Evolutionary conservation across 2,113 vertebrate genomes (phyloP).

Genomic region (Apistogramma diplotaenia): DNA sequence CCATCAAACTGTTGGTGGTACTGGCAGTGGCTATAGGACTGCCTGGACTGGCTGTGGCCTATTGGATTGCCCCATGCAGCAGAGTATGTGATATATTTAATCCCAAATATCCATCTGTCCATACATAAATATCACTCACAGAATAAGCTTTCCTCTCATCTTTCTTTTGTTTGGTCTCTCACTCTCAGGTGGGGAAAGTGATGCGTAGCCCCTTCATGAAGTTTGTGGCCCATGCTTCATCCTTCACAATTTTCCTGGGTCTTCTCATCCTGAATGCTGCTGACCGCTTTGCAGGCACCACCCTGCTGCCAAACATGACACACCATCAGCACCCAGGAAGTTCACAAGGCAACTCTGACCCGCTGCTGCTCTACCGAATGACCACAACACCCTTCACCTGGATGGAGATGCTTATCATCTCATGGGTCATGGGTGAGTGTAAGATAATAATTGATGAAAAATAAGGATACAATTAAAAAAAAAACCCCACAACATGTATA

Average conservation of each 20-base stretch:
- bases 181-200: constrained; percentile 89
- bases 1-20: constrained; percentile 91
- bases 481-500: background rate
- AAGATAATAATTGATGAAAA: background rate
- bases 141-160: background rate
- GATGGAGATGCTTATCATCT: constrained; percentile 98
- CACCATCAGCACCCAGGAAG: constrained; percentile 74
- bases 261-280: constrained; percentile 95
- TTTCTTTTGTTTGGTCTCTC: background rate
- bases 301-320: constrained; percentile 89
- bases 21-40: constrained; percentile 88
- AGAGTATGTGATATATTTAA: constrained; percentile 75
- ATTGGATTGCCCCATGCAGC: constrained; percentile 96
- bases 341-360: constrained; percentile 6
- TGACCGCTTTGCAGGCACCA: constrained; percentile 93
- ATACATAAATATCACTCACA: background rate
- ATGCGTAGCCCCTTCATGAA: constrained; percentile 98
- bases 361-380: constrained; percentile 85
- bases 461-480: background rate
- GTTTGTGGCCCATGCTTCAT: constrained; percentile 96
- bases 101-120: too few relatives aligned
- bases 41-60: constrained; percentile 88
- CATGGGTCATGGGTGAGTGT: constrained; percentile 91
- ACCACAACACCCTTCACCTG: constrained; percentile 95
- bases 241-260: constrained; percentile 96